Percentiles rank a stretch among this genome's conserved stretches.
Conservation (phyloP, 2,797 vertebrate genomes). For the Megalops cyprinoides region DNA sequence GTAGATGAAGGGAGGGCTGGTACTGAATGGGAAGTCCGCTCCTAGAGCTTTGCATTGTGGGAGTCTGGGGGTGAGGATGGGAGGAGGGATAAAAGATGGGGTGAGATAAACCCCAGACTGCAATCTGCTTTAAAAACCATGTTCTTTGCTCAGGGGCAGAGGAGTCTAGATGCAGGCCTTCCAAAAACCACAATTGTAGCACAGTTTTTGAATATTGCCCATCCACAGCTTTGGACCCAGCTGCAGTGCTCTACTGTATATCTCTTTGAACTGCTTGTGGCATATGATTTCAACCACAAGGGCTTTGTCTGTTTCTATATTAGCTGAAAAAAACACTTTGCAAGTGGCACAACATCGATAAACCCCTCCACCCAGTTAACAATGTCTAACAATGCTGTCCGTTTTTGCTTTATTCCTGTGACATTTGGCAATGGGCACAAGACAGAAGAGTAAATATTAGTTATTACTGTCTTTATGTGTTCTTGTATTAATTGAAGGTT, state of each 20-base stretch:
- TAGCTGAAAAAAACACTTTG: constrained; percentile 68
- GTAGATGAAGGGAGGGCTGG: too few species aligned
- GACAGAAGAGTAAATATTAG: too few species aligned
- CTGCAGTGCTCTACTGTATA: neutral
- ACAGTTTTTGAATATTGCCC: constrained; percentile 46
- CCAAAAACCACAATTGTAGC: constrained; percentile 6
- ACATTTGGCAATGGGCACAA: too few species aligned
- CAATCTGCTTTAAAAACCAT: constrained; percentile 40
- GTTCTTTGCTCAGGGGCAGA: constrained; percentile 35
- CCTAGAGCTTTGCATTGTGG: too few species aligned
- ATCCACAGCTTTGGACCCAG: constrained; percentile 49
- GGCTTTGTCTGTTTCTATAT: constrained; percentile 65
- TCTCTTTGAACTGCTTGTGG: constrained; percentile 38
- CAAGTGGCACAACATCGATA: constrained; percentile 48
- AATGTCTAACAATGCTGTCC: too few species aligned
- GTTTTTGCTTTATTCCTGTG: too few species aligned
- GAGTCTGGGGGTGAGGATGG: neutral
- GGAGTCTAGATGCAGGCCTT: neutral
- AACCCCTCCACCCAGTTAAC: too few species aligned
- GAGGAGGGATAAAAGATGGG: neutral
- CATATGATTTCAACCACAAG: constrained; percentile 39
- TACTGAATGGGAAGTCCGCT: too few species aligned
- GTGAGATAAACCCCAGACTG: constrained; percentile 22
- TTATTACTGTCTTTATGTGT: too few species aligned
- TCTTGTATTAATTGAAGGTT: too few species aligned